Percentiles rank a stretch among this genome's conserved stretches.
These are phyloP conservation scores for Drosophila leontia DNA, from an alignment of 1,140 invertebrate species.

Conservation along the genomic window DNA sequence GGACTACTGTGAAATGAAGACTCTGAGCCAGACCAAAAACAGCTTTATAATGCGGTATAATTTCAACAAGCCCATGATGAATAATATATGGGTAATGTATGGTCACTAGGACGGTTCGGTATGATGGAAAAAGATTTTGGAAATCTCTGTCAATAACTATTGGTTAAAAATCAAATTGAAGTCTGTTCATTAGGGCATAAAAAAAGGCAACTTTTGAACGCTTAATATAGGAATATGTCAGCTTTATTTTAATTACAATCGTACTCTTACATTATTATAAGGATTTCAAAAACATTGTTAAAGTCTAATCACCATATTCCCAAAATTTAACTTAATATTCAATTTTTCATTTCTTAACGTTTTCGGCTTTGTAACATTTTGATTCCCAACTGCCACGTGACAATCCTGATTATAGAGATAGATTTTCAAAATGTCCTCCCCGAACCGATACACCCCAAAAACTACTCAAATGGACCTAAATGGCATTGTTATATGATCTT, in stretches of 20 bases:
- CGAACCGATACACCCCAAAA: not conserved
- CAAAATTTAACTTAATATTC: too few species aligned
- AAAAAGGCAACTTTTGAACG: too few species aligned
- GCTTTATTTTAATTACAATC: too few species aligned
- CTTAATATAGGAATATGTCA: too few species aligned
- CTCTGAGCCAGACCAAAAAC: constrained; percentile 14
- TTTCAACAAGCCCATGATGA: constrained; percentile 1
- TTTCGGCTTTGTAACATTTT: too few species aligned
- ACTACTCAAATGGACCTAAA: not conserved
- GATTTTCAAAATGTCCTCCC: not conserved
- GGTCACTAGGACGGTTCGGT: not conserved
- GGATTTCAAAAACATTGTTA: too few species aligned
- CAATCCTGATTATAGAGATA: too few species aligned
- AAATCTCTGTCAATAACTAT: not conserved
- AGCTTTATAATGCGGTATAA: constrained; percentile 20
- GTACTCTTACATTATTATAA: too few species aligned
- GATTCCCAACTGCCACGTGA: too few species aligned
- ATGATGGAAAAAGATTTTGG: not conserved
- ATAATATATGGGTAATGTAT: constrained; percentile 33
- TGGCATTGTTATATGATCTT: not conserved
- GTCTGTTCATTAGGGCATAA: too few species aligned
- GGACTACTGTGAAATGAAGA: constrained; percentile 29
- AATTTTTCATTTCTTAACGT: too few species aligned
- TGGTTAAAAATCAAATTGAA: not conserved
- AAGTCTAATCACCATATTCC: too few species aligned